These are phyloP conservation scores for Mycalesis mineus DNA, from an alignment of 2,888 invertebrate species.

Conservation along the genomic window DNA sequence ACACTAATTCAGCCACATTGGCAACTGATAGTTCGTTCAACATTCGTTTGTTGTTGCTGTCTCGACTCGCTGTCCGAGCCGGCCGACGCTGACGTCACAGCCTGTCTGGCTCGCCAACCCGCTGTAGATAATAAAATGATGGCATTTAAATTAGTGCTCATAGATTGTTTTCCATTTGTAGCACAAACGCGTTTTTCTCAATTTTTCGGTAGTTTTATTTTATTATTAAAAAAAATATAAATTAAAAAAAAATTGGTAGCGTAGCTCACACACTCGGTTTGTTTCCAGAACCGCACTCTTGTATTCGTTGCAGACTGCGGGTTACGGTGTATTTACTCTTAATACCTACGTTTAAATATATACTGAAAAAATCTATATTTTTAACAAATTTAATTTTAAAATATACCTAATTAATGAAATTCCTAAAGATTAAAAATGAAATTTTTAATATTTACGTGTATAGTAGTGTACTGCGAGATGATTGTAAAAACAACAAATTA, in stretches of 20 bases:
- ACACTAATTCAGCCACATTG: too few species aligned
- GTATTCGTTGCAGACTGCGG: constrained; percentile 45
- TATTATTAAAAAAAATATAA: constrained; percentile 27
- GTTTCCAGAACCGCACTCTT: constrained; percentile 42
- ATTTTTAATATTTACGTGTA: constrained; percentile 74
- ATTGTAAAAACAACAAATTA: constrained; percentile 41
- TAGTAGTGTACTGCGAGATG: constrained; percentile 67
- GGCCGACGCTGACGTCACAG: constrained; percentile 32
- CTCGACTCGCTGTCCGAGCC: too few species aligned
- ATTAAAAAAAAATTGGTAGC: constrained; percentile 39
- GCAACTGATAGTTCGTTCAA: too few species aligned
- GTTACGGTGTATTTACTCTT: constrained; percentile 55
- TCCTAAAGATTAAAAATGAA: constrained; percentile 71
- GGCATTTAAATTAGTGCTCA: constrained; percentile 67
- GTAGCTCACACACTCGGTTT: constrained; percentile 52
- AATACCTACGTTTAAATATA: constrained; percentile 66
- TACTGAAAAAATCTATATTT: constrained; percentile 71
- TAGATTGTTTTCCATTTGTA: constrained; percentile 58
- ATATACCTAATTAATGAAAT: constrained; percentile 72
- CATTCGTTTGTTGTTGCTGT: too few species aligned
- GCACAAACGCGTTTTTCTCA: constrained; percentile 58
- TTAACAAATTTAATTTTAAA: constrained; percentile 71
- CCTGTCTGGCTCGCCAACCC: constrained; percentile 42
- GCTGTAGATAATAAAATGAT: constrained; percentile 52
- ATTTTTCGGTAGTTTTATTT: constrained; percentile 52